Evolutionary conservation across 2,888 invertebrate genomes (phyloP).

Genomic region (Uloborus plumipes): DNA sequence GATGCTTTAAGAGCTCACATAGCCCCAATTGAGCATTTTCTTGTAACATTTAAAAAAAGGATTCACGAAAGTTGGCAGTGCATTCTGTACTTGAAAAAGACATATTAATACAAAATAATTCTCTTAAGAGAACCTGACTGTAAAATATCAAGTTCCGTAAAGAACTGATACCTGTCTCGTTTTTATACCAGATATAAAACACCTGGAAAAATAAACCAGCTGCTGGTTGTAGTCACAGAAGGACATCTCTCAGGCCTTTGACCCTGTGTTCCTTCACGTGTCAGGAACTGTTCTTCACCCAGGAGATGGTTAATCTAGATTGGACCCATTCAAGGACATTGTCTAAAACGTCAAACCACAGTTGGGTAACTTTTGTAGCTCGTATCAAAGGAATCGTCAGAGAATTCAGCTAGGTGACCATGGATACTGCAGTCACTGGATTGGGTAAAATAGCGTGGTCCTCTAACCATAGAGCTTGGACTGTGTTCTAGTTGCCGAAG

Average conservation of each 20-base stretch:
- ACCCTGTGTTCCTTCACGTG: not conserved
- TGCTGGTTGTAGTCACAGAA: conserved; percentile 12
- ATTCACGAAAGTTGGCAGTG: conserved; percentile 29
- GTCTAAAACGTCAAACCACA: conserved; percentile 19
- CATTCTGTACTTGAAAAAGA: not conserved
- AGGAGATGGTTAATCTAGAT: not conserved
- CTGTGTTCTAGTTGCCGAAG: conserved; percentile 67
- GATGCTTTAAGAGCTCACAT: too few relatives aligned
- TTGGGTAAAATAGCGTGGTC: conserved; percentile 13
- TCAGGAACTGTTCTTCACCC: too few relatives aligned
- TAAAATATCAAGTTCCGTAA: conserved; percentile 18
- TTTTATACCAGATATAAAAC: conserved; percentile 29
- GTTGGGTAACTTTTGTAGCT: conserved; percentile 49
- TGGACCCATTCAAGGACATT: conserved; percentile 12
- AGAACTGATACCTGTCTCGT: not conserved
- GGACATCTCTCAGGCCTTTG: conserved; percentile 3
- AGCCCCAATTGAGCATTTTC: too few relatives aligned
- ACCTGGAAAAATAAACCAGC: conserved; percentile 34
- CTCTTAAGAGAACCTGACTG: conserved; percentile 11
- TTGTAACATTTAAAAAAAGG: conserved; percentile 12
- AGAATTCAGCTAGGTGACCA: conserved; percentile 20
- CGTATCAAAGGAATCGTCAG: conserved; percentile 15
- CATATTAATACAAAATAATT: conserved; percentile 25
- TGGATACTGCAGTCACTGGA: conserved; percentile 51
- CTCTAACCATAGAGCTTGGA: conserved; percentile 63